Conservation (phyloP, 2,888 invertebrate species). For the Drosophila neutralis region DNA sequence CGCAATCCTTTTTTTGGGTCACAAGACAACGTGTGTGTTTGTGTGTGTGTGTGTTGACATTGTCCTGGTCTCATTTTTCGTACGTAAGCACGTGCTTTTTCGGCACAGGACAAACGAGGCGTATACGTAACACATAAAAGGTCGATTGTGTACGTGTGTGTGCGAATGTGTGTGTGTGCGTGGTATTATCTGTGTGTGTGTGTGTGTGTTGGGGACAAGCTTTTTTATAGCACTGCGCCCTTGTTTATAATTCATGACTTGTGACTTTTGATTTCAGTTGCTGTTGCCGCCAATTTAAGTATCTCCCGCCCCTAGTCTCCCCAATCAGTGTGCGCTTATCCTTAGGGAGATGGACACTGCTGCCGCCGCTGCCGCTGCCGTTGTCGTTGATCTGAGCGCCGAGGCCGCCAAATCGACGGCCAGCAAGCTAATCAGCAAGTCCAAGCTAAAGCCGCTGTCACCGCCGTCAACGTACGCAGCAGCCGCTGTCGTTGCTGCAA, state of each 20-base stretch:
- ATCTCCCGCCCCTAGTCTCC: not conserved
- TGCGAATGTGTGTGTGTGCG: constrained; percentile 4
- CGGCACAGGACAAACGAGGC: constrained; percentile 50
- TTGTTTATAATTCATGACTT: constrained; percentile 61
- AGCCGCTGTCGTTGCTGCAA: constrained; percentile 59
- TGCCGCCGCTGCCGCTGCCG: constrained; percentile 73
- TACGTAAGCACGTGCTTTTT: constrained; percentile 75
- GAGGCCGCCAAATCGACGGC: constrained; percentile 56
- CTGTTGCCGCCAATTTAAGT: constrained; percentile 49
- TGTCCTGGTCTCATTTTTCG: constrained; percentile 74
- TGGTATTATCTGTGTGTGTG: constrained; percentile 2
- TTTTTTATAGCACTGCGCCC: constrained; percentile 47
- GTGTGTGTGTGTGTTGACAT: constrained; percentile 73
- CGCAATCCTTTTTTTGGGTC: constrained; percentile 73
- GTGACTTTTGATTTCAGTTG: constrained; percentile 59
- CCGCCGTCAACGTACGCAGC: constrained; percentile 23
- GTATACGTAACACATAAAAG: constrained; percentile 67
- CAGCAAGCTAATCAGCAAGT: constrained; percentile 44
- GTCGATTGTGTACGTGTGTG: constrained; percentile 14
- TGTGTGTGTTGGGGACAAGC: not conserved
- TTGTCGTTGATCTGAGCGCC: constrained; percentile 67
- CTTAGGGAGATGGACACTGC: constrained; percentile 67
- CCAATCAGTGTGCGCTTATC: constrained; percentile 24
- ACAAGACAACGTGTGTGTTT: constrained; percentile 61
- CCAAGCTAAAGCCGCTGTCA: constrained; percentile 37